A percentile compares a stretch with the other conserved stretches of the same genome.
phyloP scores from a whole-genome alignment of 1,140 invertebrate species.

The Drosophila repleta region DNA sequence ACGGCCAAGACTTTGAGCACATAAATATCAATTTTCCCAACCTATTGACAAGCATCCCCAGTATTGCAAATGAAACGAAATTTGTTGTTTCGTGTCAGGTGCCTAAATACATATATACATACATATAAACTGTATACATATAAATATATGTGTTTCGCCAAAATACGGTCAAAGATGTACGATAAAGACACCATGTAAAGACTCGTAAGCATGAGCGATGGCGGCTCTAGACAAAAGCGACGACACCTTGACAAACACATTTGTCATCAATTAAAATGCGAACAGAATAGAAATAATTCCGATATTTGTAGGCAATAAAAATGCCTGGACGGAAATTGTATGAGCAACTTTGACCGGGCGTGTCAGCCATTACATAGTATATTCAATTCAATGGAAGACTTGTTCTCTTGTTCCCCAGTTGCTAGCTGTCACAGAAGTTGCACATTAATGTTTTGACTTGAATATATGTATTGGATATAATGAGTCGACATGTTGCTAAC shows the following conservation, averaged over 20 bases:
- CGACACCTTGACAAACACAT: conserved; percentile 29
- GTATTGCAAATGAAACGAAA: conserved; percentile 48
- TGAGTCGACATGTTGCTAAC: conserved; percentile 21
- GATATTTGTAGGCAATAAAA: conserved; percentile 25
- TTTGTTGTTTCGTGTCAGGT: conserved; percentile 45
- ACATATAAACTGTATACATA: neutral
- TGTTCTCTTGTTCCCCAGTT: neutral
- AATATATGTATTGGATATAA: conserved; percentile 18
- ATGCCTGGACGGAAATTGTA: conserved; percentile 34
- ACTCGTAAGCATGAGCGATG: conserved; percentile 40
- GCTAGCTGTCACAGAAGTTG: conserved; percentile 38
- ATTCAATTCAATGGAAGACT: conserved; percentile 38
- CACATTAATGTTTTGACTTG: conserved; percentile 35
- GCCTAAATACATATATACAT: neutral
- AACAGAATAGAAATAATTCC: conserved; percentile 8
- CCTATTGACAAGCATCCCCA: conserved; percentile 37
- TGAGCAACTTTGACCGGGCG: conserved; percentile 31
- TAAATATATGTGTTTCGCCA: neutral
- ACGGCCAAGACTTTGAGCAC: conserved; percentile 25
- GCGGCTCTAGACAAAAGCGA: conserved; percentile 35
- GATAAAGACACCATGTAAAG: conserved; percentile 33
- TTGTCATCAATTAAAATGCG: conserved; percentile 51
- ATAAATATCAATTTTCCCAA: conserved; percentile 66
- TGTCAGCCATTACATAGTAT: conserved; percentile 5
- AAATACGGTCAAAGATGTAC: conserved; percentile 13